Conservation (phyloP, 1,140 invertebrate species). For the Thaumetopoea pityocampa region DNA sequence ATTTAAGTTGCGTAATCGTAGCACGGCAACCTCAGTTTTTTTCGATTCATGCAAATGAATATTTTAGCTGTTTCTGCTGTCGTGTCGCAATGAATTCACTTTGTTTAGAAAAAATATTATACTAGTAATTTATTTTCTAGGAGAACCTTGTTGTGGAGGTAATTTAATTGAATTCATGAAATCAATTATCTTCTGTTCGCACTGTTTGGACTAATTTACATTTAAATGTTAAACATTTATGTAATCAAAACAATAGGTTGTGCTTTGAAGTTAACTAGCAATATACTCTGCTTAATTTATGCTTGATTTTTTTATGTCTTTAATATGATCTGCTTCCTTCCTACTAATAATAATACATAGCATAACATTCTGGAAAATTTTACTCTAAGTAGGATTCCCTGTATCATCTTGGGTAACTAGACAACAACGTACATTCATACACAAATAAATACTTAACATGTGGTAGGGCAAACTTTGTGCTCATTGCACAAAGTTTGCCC, state of each 20-base stretch:
- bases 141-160: slow-evolving; percentile 6
- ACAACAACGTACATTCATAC: too few species aligned
- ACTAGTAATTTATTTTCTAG: slow-evolving; percentile 3
- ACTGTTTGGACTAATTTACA: slow-evolving; percentile 9
- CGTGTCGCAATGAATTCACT: slow-evolving; percentile 8
- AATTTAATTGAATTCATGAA: slow-evolving; percentile 11
- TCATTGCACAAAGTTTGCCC: too few species aligned
- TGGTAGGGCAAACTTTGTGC: too few species aligned
- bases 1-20: slow-evolving; percentile 13
- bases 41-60: slow-evolving; percentile 14
- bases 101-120: slow-evolving; percentile 8
- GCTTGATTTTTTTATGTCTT: too few species aligned
- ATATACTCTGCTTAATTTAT: too few species aligned
- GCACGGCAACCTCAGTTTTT: slow-evolving; percentile 9
- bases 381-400: too few species aligned
- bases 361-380: too few species aligned
- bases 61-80: slow-evolving; percentile 13
- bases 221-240: slow-evolving; percentile 6
- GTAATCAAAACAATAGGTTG: neutral
- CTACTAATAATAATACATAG: too few species aligned
- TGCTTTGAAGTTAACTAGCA: neutral
- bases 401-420: too few species aligned
- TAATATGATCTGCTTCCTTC: too few species aligned
- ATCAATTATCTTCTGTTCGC: slow-evolving; percentile 11
- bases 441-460: too few species aligned